These are phyloP conservation scores for Petrocephalus sullivani DNA, from an alignment of 2,797 vertebrate genomes.

Conservation along the genomic window DNA sequence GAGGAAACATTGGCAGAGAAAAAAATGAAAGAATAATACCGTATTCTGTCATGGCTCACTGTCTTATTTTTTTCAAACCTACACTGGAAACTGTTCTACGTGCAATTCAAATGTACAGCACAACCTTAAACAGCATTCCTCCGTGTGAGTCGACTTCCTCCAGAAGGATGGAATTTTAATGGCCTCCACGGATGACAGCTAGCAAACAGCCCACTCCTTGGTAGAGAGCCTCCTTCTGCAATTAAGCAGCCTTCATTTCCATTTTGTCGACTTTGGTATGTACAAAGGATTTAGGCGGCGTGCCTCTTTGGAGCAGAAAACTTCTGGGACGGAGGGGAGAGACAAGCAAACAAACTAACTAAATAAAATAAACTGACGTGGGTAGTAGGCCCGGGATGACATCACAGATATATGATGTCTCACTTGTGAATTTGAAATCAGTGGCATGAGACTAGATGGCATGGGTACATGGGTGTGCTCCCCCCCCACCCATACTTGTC, in stretches of 20 bases:
- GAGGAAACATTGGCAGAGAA: background rate
- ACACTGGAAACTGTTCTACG: background rate
- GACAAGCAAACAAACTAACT: conserved; percentile 4
- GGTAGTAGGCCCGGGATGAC: background rate
- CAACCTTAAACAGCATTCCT: conserved; percentile 11
- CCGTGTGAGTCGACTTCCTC: background rate
- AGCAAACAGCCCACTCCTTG: conserved; percentile 3
- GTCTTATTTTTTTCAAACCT: conserved; percentile 2
- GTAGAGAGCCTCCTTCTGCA: conserved; percentile 17
- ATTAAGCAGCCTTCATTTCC: conserved; percentile 20
- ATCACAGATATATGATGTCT: background rate
- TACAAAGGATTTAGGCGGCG: conserved; percentile 16
- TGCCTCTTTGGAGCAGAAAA: background rate
- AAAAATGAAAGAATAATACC: background rate
- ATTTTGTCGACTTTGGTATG: conserved; percentile 28
- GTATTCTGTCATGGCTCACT: background rate
- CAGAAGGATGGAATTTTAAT: conserved; percentile 27
- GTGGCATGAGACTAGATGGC: background rate
- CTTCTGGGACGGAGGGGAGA: background rate
- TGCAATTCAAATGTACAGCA: background rate
- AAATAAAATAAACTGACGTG: background rate
- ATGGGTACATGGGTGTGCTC: too few species aligned
- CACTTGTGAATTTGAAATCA: background rate
- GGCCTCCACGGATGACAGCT: conserved; percentile 19
- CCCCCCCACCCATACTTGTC: too few species aligned